Evolutionary conservation across 2,888 invertebrate species (phyloP).

Genomic region (Ornithoptera alexandrae): DNA sequence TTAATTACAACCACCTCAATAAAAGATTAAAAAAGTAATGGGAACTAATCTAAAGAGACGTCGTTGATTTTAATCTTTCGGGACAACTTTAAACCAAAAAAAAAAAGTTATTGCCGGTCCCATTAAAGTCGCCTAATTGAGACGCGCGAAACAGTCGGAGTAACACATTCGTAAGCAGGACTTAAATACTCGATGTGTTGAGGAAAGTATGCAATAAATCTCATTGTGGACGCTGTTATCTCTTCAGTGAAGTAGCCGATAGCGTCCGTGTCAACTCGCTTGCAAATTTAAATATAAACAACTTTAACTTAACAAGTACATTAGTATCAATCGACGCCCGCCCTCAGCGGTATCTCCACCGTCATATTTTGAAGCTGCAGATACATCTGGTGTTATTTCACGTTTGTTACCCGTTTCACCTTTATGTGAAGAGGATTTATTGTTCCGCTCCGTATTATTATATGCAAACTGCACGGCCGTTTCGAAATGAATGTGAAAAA

Average conservation of each 20-base stretch:
- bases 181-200: constrained; percentile 54
- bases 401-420: constrained; percentile 20
- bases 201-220: constrained; percentile 72
- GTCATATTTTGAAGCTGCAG: constrained; percentile 40
- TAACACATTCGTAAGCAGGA: constrained; percentile 53
- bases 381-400: constrained; percentile 15
- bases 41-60: neutral
- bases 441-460: constrained; percentile 27
- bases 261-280: constrained; percentile 59
- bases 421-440: constrained; percentile 30
- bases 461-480: constrained; percentile 25
- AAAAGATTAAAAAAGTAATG: too few species aligned
- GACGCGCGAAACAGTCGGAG: constrained; percentile 54
- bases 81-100: constrained; percentile 27
- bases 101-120: constrained; percentile 49
- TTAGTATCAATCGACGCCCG: constrained; percentile 42
- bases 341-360: constrained; percentile 38
- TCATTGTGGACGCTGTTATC: constrained; percentile 69
- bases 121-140: constrained; percentile 64
- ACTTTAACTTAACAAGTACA: constrained; percentile 56
- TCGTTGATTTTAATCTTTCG: constrained; percentile 35
- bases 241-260: constrained; percentile 67
- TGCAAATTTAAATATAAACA: constrained; percentile 71
- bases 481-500: constrained; percentile 5
- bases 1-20: too few species aligned